phyloP scores from a whole-genome alignment of 1,140 invertebrate genomes.

The Psix sp. region DNA sequence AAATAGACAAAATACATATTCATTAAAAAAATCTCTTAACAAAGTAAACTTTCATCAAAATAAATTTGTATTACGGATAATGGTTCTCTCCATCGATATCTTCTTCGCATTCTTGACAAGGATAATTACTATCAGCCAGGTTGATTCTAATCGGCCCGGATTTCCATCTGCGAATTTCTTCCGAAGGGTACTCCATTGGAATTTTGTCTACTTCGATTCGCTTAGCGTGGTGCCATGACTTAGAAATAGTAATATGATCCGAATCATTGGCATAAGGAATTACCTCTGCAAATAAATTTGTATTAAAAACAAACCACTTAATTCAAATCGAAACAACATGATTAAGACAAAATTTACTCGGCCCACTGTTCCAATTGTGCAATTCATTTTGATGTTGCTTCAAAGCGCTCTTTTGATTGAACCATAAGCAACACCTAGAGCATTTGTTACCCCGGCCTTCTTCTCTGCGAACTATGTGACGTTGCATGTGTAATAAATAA shows the following conservation, averaged over 20 bases:
- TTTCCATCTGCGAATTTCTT: constrained; percentile 69
- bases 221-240: constrained; percentile 73
- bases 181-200: constrained; percentile 48
- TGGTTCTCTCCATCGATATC: constrained; percentile 81
- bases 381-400: constrained; percentile 72
- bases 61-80: constrained; percentile 79
- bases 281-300: constrained; percentile 63
- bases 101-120: constrained; percentile 85
- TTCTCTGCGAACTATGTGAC: constrained; percentile 73
- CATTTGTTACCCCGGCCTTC: constrained; percentile 81
- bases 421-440: constrained; percentile 83
- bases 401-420: constrained; percentile 81
- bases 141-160: constrained; percentile 67
- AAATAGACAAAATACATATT: constrained; percentile 27
- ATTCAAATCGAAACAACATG: no score
- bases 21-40: constrained; percentile 8
- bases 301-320: no score
- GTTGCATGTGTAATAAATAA: constrained; percentile 74
- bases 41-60: constrained; percentile 1
- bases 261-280: constrained; percentile 68
- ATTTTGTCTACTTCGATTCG: constrained; percentile 70
- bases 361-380: constrained; percentile 58
- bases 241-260: constrained; percentile 73
- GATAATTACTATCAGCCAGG: constrained; percentile 55
- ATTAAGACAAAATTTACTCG: constrained; percentile 52